Conservation (phyloP, 2,888 invertebrate genomes). For the Ramazzottius varieornatus region DNA sequence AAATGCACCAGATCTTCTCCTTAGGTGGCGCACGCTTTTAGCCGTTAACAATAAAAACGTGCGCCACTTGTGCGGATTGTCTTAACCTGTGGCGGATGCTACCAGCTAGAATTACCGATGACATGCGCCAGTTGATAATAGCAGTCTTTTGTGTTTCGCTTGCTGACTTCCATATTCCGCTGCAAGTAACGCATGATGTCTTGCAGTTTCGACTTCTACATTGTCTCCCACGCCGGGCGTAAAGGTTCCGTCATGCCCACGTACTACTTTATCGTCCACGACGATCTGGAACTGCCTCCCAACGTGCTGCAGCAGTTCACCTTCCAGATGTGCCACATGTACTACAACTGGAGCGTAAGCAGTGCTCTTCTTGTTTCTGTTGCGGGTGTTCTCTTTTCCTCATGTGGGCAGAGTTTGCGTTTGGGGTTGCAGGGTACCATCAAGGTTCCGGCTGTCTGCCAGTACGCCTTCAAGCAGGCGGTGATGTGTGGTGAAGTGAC, state of each 20-base stretch:
- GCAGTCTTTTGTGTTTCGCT: too few relatives aligned
- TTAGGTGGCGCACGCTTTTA: too few relatives aligned
- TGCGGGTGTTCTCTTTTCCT: neutral
- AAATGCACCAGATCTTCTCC: too few relatives aligned
- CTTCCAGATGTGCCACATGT: neutral
- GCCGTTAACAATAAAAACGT: too few relatives aligned
- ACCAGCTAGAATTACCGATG: too few relatives aligned
- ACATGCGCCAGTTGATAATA: too few relatives aligned
- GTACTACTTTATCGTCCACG: neutral
- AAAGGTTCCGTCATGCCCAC: neutral
- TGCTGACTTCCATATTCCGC: neutral
- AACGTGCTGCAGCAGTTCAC: neutral
- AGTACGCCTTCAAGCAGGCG: neutral
- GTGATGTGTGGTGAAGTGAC: neutral
- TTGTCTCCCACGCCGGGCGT: neutral
- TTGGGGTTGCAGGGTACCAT: neutral
- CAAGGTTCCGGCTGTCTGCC: neutral
- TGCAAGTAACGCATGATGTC: neutral
- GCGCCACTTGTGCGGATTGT: too few relatives aligned
- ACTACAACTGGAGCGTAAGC: constrained; percentile 4
- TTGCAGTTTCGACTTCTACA: neutral
- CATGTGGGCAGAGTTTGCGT: too few relatives aligned
- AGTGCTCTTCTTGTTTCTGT: neutral
- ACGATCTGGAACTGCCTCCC: neutral
- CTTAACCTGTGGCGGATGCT: too few relatives aligned